Conservation (phyloP, 2,888 invertebrate species). For the Colletes collaris region DNA sequence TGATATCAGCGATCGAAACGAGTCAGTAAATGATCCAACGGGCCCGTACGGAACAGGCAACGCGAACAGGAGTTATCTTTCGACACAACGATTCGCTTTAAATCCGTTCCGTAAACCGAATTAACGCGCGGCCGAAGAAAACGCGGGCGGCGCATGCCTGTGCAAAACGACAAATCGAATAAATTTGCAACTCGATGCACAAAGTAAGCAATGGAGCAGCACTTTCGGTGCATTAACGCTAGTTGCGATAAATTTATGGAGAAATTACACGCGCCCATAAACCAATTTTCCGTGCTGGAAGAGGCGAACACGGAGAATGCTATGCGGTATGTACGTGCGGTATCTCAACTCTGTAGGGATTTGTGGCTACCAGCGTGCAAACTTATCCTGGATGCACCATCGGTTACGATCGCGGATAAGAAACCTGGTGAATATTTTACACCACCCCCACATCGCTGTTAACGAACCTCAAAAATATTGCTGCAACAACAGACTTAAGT, state of each 20-base stretch:
- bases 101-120: conserved; percentile 38
- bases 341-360: conserved; percentile 40
- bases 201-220: conserved; percentile 33
- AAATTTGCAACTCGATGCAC: conserved; percentile 38
- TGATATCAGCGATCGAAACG: background rate
- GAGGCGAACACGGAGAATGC: conserved; percentile 25
- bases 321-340: conserved; percentile 29
- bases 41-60: conserved; percentile 1
- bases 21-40: background rate
- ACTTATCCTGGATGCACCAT: conserved; percentile 16
- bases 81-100: conserved; percentile 24
- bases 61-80: conserved; percentile 15
- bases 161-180: conserved; percentile 43
- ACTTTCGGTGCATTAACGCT: conserved; percentile 53
- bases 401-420: conserved; percentile 9
- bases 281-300: conserved; percentile 41
- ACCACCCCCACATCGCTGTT: too few species aligned
- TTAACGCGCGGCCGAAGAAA: conserved; percentile 34
- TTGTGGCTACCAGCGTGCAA: conserved; percentile 26
- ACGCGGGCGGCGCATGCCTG: conserved; percentile 8
- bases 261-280: conserved; percentile 47
- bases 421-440: conserved; percentile 7
- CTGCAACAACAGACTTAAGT: too few species aligned
- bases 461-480: too few species aligned
- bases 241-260: conserved; percentile 45